phyloP scores from a whole-genome alignment of 2,797 vertebrate species.

The Paramormyrops hopkinsi region DNA sequence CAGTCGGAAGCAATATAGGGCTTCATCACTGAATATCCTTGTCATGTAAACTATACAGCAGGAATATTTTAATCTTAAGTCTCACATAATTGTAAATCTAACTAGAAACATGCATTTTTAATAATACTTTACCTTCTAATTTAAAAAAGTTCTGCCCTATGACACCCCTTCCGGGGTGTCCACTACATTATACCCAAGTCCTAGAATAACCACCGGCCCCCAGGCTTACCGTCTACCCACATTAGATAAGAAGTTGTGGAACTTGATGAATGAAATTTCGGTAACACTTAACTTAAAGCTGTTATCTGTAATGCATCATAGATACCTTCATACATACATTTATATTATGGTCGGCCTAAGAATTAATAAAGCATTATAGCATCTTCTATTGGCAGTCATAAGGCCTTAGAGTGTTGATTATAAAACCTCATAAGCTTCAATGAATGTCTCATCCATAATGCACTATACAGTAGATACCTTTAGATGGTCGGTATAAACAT shows the following conservation, averaged over 20 bases:
- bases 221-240: neutral
- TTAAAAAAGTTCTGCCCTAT: neutral
- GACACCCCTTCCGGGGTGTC: neutral
- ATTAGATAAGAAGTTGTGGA: neutral
- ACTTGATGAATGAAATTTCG: neutral
- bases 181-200: neutral
- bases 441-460: neutral
- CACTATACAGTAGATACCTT: neutral
- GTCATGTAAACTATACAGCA: neutral
- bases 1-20: neutral
- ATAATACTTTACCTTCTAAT: neutral
- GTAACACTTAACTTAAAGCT: neutral
- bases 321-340: neutral
- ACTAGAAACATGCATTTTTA: neutral
- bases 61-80: neutral
- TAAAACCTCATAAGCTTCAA: neutral
- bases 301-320: neutral
- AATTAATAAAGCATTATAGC: neutral
- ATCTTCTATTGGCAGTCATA: neutral
- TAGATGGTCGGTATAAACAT: neutral
- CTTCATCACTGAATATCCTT: neutral
- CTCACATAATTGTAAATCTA: neutral
- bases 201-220: neutral
- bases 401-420: neutral
- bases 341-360: neutral